Evolutionary conservation across 2,888 invertebrate genomes (phyloP).

Genomic region (Atrina japonica): DNA sequence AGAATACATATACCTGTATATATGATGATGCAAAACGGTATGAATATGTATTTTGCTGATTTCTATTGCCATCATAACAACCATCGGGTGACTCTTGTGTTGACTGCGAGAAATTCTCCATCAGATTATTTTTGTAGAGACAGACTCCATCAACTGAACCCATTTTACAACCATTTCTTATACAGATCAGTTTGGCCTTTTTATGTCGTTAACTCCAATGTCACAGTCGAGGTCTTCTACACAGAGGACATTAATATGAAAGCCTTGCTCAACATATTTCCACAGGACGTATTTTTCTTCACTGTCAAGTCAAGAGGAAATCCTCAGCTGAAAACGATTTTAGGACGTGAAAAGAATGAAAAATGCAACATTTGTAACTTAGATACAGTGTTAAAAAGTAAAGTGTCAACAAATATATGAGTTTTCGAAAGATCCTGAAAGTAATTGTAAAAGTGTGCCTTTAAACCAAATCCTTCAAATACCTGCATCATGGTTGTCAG

Average conservation of each 20-base stretch:
- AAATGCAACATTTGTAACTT: constrained; percentile 44
- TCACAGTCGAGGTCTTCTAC: constrained; percentile 50
- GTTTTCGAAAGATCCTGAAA: too few relatives aligned
- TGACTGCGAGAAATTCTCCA: constrained; percentile 35
- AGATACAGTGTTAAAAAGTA: too few relatives aligned
- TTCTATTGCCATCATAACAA: constrained; percentile 77
- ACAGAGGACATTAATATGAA: constrained; percentile 45
- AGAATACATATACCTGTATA: constrained; percentile 43
- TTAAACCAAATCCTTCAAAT: too few relatives aligned
- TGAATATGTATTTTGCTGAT: constrained; percentile 76
- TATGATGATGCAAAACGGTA: constrained; percentile 23
- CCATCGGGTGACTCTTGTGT: constrained; percentile 77
- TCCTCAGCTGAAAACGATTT: constrained; percentile 17
- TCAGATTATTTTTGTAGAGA: constrained; percentile 40
- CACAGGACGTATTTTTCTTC: constrained; percentile 21
- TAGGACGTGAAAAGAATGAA: constrained; percentile 41
- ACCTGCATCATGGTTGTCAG: too few relatives aligned
- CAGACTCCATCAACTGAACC: constrained; percentile 36
- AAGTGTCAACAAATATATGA: too few relatives aligned
- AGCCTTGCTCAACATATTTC: neutral
- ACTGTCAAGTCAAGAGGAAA: neutral
- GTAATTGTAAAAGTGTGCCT: too few relatives aligned
- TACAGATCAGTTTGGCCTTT: neutral
- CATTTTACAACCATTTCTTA: constrained; percentile 43
- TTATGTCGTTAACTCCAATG: constrained; percentile 30